phyloP scores from a whole-genome alignment of 2,113 vertebrate species.

The Zapornia atra region DNA sequence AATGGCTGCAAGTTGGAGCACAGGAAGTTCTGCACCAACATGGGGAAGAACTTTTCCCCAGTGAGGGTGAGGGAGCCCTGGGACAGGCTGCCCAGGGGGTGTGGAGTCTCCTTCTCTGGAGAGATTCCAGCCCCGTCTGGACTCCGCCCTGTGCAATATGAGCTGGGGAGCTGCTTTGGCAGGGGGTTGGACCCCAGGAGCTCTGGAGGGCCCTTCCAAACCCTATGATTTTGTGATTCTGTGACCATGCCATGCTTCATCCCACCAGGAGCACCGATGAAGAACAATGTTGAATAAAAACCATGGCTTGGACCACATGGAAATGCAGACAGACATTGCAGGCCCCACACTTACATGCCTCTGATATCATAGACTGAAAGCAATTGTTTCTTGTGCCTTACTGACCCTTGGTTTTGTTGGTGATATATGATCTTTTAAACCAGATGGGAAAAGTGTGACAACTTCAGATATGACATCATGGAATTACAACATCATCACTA shows the following conservation, averaged over 20 bases:
- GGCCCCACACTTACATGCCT: rapidly evolving
- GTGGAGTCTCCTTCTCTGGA: no score
- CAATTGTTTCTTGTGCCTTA: neutral
- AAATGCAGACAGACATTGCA: neutral
- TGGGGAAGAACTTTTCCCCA: no score
- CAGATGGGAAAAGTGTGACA: constrained; percentile 50
- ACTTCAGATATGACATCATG: constrained; percentile 30
- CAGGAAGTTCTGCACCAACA: no score
- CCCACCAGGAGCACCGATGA: neutral
- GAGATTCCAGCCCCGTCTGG: no score
- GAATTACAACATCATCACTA: neutral
- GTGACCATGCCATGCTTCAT: neutral
- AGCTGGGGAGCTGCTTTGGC: no score
- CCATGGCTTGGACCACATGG: neutral
- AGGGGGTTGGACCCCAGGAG: no score
- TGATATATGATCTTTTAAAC: constrained; percentile 3
- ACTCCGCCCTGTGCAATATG: no score
- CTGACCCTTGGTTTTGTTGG: neutral
- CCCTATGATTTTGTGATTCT: no score
- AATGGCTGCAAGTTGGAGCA: no score
- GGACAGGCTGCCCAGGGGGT: no score
- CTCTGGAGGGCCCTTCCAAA: no score
- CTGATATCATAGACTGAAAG: neutral
- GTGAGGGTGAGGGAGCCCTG: no score
- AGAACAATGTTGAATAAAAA: neutral